Evolutionary conservation across 2,797 vertebrate genomes (phyloP).

Genomic region (Hafferia zeledoni): DNA sequence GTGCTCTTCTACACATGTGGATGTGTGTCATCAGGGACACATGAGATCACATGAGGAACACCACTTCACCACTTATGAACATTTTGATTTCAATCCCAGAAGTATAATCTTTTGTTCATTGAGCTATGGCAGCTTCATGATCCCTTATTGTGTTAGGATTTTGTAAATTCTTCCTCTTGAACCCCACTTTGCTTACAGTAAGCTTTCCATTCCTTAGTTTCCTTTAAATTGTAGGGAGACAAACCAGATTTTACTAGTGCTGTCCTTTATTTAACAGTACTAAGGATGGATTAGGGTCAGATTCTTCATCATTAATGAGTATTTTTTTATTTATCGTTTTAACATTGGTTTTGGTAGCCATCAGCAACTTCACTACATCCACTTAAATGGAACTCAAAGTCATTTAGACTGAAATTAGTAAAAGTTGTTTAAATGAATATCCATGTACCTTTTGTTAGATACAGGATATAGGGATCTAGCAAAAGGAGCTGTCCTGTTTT

Average conservation of each 20-base stretch:
- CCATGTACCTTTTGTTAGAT: background rate
- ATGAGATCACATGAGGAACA: background rate
- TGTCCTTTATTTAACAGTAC: background rate
- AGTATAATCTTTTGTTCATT: background rate
- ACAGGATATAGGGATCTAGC: background rate
- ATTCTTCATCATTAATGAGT: background rate
- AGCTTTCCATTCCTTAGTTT: background rate
- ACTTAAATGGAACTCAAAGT: background rate
- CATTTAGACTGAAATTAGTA: background rate
- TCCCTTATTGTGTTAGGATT: background rate
- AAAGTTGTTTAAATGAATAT: background rate
- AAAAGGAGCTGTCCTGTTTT: background rate
- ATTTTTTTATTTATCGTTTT: background rate
- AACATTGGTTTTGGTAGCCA: background rate
- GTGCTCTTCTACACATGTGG: background rate
- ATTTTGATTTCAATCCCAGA: background rate
- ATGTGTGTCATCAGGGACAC: background rate
- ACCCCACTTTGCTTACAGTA: background rate
- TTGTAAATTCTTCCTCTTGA: background rate
- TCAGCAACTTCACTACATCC: background rate
- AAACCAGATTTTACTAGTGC: background rate
- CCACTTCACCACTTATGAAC: rapidly evolving
- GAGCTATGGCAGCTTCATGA: background rate
- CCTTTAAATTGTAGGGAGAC: background rate
- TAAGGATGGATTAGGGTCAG: background rate